These are phyloP conservation scores for Linyphia triangularis DNA, from an alignment of 2,888 invertebrate species.

Conservation along the genomic window DNA sequence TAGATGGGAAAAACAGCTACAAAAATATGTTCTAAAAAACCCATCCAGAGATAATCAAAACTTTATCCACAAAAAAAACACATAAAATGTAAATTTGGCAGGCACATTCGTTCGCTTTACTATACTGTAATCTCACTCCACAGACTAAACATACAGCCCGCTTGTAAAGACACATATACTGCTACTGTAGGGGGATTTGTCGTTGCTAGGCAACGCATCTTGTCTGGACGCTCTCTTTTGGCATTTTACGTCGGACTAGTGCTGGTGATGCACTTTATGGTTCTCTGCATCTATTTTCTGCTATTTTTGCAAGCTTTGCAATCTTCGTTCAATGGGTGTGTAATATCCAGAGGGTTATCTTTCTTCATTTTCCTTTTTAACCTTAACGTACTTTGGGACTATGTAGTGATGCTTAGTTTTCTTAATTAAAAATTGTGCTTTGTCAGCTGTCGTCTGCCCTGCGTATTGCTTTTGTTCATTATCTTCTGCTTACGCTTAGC, in stretches of 20 bases:
- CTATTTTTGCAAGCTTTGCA: background rate
- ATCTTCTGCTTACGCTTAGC: background rate
- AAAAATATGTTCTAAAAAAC: too few relatives aligned
- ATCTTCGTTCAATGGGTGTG: background rate
- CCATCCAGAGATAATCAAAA: too few relatives aligned
- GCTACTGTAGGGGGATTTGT: conserved; percentile 31
- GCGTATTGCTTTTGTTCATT: background rate
- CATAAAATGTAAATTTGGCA: too few relatives aligned
- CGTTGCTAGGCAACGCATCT: conserved; percentile 66
- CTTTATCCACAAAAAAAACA: too few relatives aligned
- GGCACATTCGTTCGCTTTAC: too few relatives aligned
- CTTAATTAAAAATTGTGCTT: background rate
- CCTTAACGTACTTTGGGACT: background rate
- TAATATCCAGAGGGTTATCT: background rate
- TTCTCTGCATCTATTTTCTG: background rate
- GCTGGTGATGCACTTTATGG: conserved; percentile 18
- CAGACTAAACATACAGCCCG: too few relatives aligned
- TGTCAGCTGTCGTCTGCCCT: background rate
- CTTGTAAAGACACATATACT: conserved; percentile 27
- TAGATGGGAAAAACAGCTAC: too few relatives aligned
- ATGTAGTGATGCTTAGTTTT: background rate
- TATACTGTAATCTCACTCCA: too few relatives aligned
- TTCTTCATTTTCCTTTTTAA: background rate
- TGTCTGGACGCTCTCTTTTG: conserved; percentile 31
- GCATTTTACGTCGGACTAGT: conserved; percentile 49